Base-by-base conservation (phyloP, 2,113 vertebrate species). In the Cyanistes caeruleus region DNA sequence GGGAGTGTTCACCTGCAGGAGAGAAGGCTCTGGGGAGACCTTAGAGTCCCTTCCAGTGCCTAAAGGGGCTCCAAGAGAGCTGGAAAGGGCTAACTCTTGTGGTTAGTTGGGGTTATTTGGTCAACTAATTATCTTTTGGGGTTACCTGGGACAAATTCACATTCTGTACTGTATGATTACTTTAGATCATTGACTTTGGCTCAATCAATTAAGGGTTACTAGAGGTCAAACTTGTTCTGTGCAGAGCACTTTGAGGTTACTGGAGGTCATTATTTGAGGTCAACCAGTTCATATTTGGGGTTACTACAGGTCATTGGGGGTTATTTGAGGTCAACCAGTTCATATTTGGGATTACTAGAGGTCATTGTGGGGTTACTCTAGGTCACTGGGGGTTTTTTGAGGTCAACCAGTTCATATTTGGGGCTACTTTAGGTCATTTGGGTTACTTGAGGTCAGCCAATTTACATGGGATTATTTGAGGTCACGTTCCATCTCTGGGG, bases 401-500 rank as follows among this genome's bases (percentile, higher is more conserved):
- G 20, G 41, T 31, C 28, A 41, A 7, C 23, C 23, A 35, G 22
- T 35, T 59, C 15, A 35, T 25, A 56, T 24, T 48, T 39, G 13
- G 4, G 46, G 46, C 35, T 27, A 49, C 21, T 28, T 4, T 9
- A 68, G 33, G 65, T 69, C 46, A 46, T 5, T 25, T 15, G 16
- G 64, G 43, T 48, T 48, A 48, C 44, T 67, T 1, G 4, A 52
- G 49, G 37, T 31, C 67, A 43, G 15, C 43, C 15, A 43, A 16
- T 43, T 43, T 15, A 43, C 15, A 43, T 43, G 7, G 43, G 53
- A 18, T 55, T 4, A 13, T 18, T 13, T 23, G 43, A 20, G 22
- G 37, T 20, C 37, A 1, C 0, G 0, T 27, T 59, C 60, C 60
- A 39, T 16, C 44, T 59, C 22, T 9, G 10, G 14, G 7, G 10